A percentile compares a stretch with the other conserved stretches of the same genome.
phyloP scores from a whole-genome alignment of 2,797 vertebrate genomes.

The Semotilus atromaculatus region DNA sequence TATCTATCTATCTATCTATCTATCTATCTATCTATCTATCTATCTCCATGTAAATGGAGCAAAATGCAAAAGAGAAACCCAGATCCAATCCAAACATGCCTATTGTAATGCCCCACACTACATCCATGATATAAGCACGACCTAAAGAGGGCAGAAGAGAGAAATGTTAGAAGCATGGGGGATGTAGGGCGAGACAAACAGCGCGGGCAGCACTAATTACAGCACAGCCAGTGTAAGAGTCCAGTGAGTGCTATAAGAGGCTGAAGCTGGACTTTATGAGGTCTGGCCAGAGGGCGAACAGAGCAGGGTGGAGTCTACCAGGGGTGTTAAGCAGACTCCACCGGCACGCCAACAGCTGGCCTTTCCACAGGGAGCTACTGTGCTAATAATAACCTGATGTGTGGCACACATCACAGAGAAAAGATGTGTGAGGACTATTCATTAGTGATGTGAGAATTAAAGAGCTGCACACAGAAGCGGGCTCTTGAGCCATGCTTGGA shows the following conservation, averaged over 20 bases:
- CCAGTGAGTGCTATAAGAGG: conserved; percentile 60
- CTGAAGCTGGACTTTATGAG: conserved; percentile 53
- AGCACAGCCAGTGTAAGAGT: conserved; percentile 45
- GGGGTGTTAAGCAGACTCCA: conserved; percentile 35
- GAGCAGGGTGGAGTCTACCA: conserved; percentile 38
- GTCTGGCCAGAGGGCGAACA: conserved; percentile 33
- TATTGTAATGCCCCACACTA: not conserved
- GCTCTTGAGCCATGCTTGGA: conserved; percentile 44
- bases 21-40: too few relatives aligned
- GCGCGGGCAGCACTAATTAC: conserved; percentile 53
- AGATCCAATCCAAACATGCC: not conserved
- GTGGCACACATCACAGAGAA: conserved; percentile 45
- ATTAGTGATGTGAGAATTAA: conserved; percentile 56
- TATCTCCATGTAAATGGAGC: too few relatives aligned
- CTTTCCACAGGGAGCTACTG: conserved; percentile 33
- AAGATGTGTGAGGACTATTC: conserved; percentile 48
- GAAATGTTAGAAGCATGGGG: conserved; percentile 17
- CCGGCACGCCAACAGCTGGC: conserved; percentile 40
- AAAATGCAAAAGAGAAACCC: too few relatives aligned
- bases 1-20: too few relatives aligned
- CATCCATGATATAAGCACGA: not conserved
- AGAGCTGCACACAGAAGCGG: conserved; percentile 35
- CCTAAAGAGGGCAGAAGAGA: conserved; percentile 35
- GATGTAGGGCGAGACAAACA: conserved; percentile 60
- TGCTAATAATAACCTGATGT: conserved; percentile 48